phyloP scores from a whole-genome alignment of 2,113 vertebrate genomes.

The Tor tambroides region DNA sequence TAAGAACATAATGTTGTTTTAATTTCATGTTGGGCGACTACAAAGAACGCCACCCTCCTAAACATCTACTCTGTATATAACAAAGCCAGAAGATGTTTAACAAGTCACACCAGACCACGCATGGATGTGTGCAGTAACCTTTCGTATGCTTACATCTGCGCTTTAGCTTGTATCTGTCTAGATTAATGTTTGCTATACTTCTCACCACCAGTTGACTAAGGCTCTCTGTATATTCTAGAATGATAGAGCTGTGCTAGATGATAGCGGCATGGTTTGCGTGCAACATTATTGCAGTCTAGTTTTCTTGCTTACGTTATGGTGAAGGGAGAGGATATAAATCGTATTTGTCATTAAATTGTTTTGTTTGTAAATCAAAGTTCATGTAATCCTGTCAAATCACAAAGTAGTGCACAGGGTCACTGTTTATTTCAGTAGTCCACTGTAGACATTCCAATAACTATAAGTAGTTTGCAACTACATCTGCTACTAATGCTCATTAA shows the following conservation, averaged over 20 bases:
- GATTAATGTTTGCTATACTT: not conserved
- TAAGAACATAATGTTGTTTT: constrained; percentile 54
- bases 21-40: constrained; percentile 55
- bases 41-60: constrained; percentile 52
- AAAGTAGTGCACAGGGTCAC: too few relatives aligned
- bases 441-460: too few relatives aligned
- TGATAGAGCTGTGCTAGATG: not conserved
- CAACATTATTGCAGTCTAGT: not conserved
- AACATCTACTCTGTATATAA: constrained; percentile 52
- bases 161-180: not conserved
- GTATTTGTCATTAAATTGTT: not conserved
- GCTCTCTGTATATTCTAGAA: not conserved
- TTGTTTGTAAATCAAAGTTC: too few relatives aligned
- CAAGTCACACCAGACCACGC: constrained; percentile 38
- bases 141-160: not conserved
- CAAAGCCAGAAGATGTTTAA: constrained; percentile 23
- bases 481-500: too few relatives aligned
- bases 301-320: not conserved
- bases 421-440: too few relatives aligned
- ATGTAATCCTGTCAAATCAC: too few relatives aligned
- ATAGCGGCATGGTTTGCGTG: not conserved
- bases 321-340: not conserved
- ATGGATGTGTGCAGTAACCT: not conserved
- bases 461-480: too few relatives aligned
- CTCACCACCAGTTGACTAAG: not conserved